phyloP scores from a whole-genome alignment of 2,797 vertebrate species.

The Coluber constrictor region DNA sequence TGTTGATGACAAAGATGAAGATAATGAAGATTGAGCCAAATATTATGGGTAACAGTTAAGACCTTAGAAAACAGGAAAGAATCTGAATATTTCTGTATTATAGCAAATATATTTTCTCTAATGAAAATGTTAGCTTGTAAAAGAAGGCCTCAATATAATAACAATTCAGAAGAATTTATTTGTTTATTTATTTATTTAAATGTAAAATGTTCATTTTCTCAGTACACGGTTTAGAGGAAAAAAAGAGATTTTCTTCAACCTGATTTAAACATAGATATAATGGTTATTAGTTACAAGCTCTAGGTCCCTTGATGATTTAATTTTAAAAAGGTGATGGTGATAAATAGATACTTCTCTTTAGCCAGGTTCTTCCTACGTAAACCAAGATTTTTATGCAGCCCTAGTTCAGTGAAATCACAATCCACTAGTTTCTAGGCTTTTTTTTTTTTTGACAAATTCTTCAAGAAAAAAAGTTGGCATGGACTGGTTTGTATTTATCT shows the following conservation, averaged over 20 bases:
- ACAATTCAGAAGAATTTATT: not conserved
- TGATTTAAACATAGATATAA: not conserved
- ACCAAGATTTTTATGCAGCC: too few species aligned
- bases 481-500: conserved; percentile 14
- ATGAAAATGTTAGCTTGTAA: not conserved
- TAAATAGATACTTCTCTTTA: too few species aligned
- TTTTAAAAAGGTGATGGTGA: not conserved
- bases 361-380: too few species aligned
- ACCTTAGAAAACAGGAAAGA: not conserved
- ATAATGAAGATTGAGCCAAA: not conserved
- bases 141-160: not conserved
- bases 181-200: not conserved
- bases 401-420: too few species aligned
- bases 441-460: not conserved
- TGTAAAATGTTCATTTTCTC: not conserved
- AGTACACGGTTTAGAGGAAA: not conserved
- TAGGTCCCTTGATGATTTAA: not conserved
- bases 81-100: not conserved
- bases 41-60: not conserved
- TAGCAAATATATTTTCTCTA: not conserved
- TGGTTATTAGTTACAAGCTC: not conserved
- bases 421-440: too few species aligned
- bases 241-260: not conserved
- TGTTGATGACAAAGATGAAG: not conserved
- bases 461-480: not conserved